A percentile compares a stretch with the other conserved stretches of the same genome.
phyloP scores from a whole-genome alignment of 2,113 vertebrate genomes.

The Podarcis muralis region DNA sequence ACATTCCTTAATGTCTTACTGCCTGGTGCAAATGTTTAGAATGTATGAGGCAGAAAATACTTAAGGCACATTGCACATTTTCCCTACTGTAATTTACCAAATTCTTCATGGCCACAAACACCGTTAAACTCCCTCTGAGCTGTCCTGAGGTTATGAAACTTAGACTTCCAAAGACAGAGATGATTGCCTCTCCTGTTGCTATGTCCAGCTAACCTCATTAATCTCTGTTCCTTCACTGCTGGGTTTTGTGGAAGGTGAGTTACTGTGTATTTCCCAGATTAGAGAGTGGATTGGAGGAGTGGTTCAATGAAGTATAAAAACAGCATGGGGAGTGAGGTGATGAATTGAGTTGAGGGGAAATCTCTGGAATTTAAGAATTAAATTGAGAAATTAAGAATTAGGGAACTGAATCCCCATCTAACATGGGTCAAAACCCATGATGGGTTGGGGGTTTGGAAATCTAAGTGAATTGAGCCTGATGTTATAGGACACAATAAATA shows the following conservation, averaged over 20 bases:
- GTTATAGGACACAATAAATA: too few relatives aligned
- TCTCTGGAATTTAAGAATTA: too few relatives aligned
- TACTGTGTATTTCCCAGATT: neutral
- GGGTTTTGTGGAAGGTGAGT: neutral
- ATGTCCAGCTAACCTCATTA: neutral
- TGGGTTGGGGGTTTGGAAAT: too few relatives aligned
- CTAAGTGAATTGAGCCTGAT: too few relatives aligned
- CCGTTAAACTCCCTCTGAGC: neutral
- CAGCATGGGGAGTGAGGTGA: too few relatives aligned
- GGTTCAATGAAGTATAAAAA: too few relatives aligned
- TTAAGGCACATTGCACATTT: neutral
- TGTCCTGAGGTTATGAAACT: neutral
- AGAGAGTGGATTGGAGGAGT: too few relatives aligned
- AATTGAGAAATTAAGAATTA: too few relatives aligned
- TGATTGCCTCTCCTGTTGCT: neutral
- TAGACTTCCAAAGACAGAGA: neutral
- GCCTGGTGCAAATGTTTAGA: neutral
- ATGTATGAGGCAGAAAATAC: rapidly evolving
- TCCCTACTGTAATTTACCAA: neutral
- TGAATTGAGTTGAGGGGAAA: too few relatives aligned
- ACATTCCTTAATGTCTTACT: neutral
- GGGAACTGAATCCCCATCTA: too few relatives aligned
- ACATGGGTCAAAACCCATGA: too few relatives aligned
- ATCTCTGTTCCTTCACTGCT: neutral
- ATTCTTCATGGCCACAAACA: neutral